Evolutionary conservation across 2,113 vertebrate species (phyloP).

Genomic region (Campylomormyrus numenius): DNA sequence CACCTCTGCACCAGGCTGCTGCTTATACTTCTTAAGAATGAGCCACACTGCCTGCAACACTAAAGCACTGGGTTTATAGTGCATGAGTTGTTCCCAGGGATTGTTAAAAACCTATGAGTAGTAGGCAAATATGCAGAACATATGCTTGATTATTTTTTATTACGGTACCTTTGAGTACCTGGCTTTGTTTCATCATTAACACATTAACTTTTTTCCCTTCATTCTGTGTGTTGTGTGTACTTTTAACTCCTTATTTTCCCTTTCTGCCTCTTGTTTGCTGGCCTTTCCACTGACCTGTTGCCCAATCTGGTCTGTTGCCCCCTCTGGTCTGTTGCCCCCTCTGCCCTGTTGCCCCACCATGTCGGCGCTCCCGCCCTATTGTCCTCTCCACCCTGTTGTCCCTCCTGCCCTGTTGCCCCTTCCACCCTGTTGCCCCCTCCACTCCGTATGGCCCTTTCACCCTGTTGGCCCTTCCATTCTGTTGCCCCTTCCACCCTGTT

Average conservation of each 20-base stretch:
- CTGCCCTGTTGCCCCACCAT: slow-evolving; percentile 21
- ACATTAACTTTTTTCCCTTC: slow-evolving; percentile 46
- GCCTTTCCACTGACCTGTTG: slow-evolving; percentile 44
- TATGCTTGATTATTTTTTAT: neutral
- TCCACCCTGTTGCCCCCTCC: slow-evolving; percentile 40
- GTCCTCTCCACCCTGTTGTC: slow-evolving; percentile 35
- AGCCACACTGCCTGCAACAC: neutral
- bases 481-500: slow-evolving; percentile 34
- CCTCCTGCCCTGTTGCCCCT: slow-evolving; percentile 45
- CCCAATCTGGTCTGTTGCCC: slow-evolving; percentile 38
- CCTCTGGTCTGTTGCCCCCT: slow-evolving; percentile 47
- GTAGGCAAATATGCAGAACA: neutral
- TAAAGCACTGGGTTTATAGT: neutral
- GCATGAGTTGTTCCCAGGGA: neutral
- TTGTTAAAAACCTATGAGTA: neutral
- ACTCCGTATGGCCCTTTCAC: slow-evolving; percentile 44
- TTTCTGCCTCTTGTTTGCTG: slow-evolving; percentile 65
- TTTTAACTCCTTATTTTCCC: slow-evolving; percentile 44
- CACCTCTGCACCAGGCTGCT: neutral
- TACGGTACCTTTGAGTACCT: neutral
- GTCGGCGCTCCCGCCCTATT: slow-evolving; percentile 40
- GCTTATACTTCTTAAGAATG: neutral
- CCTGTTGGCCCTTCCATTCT: slow-evolving; percentile 36
- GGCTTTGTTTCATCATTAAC: slow-evolving; percentile 27
- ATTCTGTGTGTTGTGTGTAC: slow-evolving; percentile 51